Conservation (phyloP, 1,140 invertebrate genomes). For the Bombus turneri region DNA sequence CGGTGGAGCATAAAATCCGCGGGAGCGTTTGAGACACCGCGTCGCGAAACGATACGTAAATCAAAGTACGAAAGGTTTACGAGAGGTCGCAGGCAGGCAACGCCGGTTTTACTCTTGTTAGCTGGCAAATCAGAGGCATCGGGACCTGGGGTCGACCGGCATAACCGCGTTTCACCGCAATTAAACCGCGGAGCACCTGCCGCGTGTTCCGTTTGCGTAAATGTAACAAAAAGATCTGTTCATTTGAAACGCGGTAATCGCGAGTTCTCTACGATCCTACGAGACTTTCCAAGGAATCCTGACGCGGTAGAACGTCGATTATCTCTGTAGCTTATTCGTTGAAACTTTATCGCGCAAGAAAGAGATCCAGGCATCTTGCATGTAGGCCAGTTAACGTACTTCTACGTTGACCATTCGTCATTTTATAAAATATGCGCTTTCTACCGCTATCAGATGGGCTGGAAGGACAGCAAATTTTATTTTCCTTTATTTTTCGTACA, state of each 20-base stretch:
- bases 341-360: neutral
- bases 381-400: neutral
- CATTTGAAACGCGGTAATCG: conserved; percentile 20
- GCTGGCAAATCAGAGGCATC: conserved; percentile 54
- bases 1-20: conserved; percentile 27
- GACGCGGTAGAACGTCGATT: neutral
- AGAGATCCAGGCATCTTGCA: neutral
- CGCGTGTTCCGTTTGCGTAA: conserved; percentile 41
- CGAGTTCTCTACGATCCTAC: neutral
- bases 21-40: neutral
- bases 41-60: conserved; percentile 48
- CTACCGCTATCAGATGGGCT: neutral
- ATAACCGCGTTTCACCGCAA: conserved; percentile 50
- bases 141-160: neutral
- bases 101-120: too few species aligned
- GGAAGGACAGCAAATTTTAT: too few species aligned
- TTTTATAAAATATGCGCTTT: neutral
- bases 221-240: conserved; percentile 42
- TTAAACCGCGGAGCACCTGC: conserved; percentile 47
- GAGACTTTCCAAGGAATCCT: neutral
- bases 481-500: too few species aligned
- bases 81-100: conserved; percentile 36
- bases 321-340: neutral
- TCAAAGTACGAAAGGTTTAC: conserved; percentile 55
- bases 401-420: too few species aligned